Base-by-base conservation (phyloP, 1,140 invertebrate genomes). In the Drosophila prosaltans region DNA sequence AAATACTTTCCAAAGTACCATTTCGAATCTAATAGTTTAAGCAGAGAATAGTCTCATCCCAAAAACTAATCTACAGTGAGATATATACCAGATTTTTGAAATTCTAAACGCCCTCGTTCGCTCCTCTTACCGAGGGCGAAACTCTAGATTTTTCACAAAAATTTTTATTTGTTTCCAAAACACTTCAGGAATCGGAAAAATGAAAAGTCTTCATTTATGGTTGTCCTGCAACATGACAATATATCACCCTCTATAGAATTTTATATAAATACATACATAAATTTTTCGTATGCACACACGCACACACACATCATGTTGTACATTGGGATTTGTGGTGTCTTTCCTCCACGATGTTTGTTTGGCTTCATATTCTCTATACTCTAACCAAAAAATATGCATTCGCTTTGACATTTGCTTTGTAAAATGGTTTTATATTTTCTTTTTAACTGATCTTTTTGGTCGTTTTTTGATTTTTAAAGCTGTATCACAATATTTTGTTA, bases 251-350 rank as follows among this genome's bases (percentile, higher is more conserved):
- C 72, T 64, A 72, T 21, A 59, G 32, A 59, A 59, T 11, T 59
- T 43, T 40, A 74, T 65, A 68, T 75, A 67, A 62, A 75, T 65
- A 74, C 60, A 69, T 30, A 16, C 16, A 16, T 59, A 65, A 55
- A 51, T 11, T 36, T 45, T 10, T n/a, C 3, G n/a, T 64, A 43
- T 30, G 62, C 57, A 59, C n/a, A 40, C 32, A 40, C 24, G 26
- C 30, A 16, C 26, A 57, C n/a, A 16, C 21, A 51, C 21, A 21
- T 78, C 69, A 21, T 66, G 76, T 68, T 68, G 68, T 69, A 72
- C 64, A 72, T 48, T 78, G 67, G 72, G 64, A 78, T 78, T 78
- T 72, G 64, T 78, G 72, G 68, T 75, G 72, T 72, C 70, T 70
- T 61, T 64, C 67, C 64, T 74, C 65, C 59, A 51, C 72, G 59